Base-by-base conservation (phyloP, 2,888 invertebrate genomes). In the Suillia variegata region DNA sequence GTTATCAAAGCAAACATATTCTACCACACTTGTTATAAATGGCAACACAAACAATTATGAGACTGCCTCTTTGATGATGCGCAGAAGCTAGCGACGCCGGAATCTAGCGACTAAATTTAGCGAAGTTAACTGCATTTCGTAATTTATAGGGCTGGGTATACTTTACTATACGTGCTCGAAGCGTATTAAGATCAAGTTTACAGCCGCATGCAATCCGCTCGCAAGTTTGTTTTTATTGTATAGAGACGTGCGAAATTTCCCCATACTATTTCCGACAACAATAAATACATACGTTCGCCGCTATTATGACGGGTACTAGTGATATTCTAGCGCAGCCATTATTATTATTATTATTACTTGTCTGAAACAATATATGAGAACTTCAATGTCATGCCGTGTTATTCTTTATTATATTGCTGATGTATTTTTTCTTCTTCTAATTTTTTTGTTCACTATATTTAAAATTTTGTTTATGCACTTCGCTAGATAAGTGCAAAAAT, bases 151-250 rank as follows among this genome's bases (percentile, higher is more conserved):
- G n/a, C n/a, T n/a, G n/a, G n/a, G n/a, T n/a, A n/a, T n/a, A n/a
- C n/a, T n/a, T n/a, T n/a, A n/a, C n/a, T n/a, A n/a, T n/a, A n/a
- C 62, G 60, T 63, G 62, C 22, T 56, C 34, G 42, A 33, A 17
- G 24, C 45, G 34, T 56, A 63, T 60, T 58, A 60, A 59, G 58
- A 58, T 59, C 51, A 59, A 51, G 55, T 47, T 59, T 54, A 48
- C 20, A 54, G 45, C 52, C 17, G 45, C 38, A 26, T 26, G 10
- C 26, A 26, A n/a, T n/a, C n/a, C n/a, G n/a, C 26, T 6, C 10
- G 26, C 26, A 26, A 26, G 6, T 26, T 10, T n/a, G n/a, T 26
- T 26, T 26, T 6, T 21, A 5, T 24, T 24, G 38, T 42, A 2
- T n/a, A n/a, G n/a, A n/a, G n/a, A n/a, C n/a, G n/a, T n/a, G n/a